These are phyloP conservation scores for Microtus oregoni DNA, from an alignment of 2,113 vertebrate species.

Conservation along the genomic window DNA sequence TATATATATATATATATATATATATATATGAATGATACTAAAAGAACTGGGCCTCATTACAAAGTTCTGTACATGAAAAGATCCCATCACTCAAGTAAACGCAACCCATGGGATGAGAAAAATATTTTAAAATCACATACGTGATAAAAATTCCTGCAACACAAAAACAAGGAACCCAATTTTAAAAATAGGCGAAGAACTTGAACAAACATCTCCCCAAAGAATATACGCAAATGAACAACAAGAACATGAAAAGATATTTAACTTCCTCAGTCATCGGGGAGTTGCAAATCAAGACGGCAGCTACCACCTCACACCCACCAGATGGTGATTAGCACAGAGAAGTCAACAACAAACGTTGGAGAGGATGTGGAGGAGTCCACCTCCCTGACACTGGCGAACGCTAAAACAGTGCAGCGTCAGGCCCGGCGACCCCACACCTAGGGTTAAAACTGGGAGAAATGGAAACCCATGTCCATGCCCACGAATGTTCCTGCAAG, in stretches of 20 bases:
- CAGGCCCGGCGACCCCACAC: background rate
- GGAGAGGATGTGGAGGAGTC: background rate
- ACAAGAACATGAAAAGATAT: background rate
- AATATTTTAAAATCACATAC: background rate
- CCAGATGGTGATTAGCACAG: background rate
- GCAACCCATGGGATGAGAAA: background rate
- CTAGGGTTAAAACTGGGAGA: background rate
- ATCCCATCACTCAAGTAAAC: background rate
- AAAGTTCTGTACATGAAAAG: background rate
- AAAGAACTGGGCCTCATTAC: conserved; percentile 9
- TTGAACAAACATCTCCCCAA: background rate
- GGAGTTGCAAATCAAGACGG: background rate
- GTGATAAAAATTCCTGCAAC: background rate
- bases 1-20: too few species aligned
- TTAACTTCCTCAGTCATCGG: background rate
- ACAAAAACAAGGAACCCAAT: background rate
- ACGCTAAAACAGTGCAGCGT: fast-evolving
- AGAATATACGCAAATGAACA: background rate
- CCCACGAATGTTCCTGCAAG: background rate
- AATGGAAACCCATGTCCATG: background rate
- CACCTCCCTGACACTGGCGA: background rate
- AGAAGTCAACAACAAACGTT: background rate
- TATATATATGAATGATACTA: background rate
- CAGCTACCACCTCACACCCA: background rate
- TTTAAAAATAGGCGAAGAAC: background rate